These are phyloP conservation scores for Corythaeola cristata DNA, from an alignment of 2,113 vertebrate species.

Conservation along the genomic window DNA sequence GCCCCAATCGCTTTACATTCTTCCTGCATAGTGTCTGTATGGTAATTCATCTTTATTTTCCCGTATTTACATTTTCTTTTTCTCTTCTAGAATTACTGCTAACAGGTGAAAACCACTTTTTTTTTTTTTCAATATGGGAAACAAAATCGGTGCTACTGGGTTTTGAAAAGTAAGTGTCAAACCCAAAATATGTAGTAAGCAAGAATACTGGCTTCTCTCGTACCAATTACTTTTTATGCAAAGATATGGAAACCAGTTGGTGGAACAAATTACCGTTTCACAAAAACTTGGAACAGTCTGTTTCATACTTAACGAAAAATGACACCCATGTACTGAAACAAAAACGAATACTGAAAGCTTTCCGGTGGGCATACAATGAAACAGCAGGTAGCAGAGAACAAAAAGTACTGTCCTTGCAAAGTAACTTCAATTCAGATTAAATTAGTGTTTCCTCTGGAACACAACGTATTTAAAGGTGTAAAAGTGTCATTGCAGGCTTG, in stretches of 20 bases:
- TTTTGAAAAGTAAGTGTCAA: not conserved
- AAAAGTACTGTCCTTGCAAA: not conserved
- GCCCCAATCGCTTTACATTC: not conserved
- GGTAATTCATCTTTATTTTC: not conserved
- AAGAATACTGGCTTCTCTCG: not conserved
- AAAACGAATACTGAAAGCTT: conserved; percentile 38
- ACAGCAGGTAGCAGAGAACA: conserved; percentile 24
- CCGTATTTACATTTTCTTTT: not conserved
- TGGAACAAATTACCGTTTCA: not conserved
- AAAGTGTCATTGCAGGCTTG: not conserved
- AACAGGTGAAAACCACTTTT: not conserved
- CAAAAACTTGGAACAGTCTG: not conserved
- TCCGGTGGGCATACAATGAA: conserved; percentile 10
- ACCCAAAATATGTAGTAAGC: not conserved
- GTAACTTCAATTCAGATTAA: not conserved
- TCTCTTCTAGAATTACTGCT: not conserved
- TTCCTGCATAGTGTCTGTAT: not conserved
- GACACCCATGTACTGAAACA: not conserved
- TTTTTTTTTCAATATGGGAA: not conserved
- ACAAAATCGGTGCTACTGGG: not conserved
- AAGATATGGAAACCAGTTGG: not conserved
- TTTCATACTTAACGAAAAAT: conserved; percentile 18
- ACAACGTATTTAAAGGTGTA: not conserved
- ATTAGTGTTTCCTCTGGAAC: not conserved
- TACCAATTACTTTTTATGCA: not conserved